Conservation (phyloP, 2,797 vertebrate genomes). For the Hoplostethus atlanticus region DNA sequence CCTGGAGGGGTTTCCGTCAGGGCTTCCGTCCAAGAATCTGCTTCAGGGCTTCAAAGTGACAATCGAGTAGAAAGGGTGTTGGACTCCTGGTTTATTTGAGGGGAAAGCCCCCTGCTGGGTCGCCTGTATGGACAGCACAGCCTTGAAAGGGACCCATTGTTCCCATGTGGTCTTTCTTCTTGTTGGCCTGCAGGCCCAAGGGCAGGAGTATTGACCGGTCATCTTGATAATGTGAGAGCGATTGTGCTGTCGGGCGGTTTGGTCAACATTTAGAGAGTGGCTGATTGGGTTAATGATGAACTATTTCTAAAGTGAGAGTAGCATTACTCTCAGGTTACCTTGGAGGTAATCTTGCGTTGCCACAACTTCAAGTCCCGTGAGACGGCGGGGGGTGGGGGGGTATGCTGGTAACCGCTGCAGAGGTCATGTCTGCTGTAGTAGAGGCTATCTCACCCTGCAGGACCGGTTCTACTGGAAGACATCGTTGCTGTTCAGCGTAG, state of each 20-base stretch:
- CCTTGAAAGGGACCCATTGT: constrained; percentile 30
- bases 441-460: too few relatives aligned
- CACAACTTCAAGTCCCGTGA: constrained; percentile 45
- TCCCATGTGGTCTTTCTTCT: constrained; percentile 18
- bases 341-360: constrained; percentile 56
- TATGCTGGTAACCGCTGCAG: too few relatives aligned
- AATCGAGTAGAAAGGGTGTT: not conserved
- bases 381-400: not conserved
- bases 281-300: constrained; percentile 65
- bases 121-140: constrained; percentile 11
- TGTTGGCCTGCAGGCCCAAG: constrained; percentile 17
- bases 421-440: too few relatives aligned
- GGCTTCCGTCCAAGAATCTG: constrained; percentile 17
- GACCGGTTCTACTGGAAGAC: too few relatives aligned
- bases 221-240: constrained; percentile 13
- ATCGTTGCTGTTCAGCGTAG: too few relatives aligned
- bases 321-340: constrained; percentile 56
- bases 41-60: constrained; percentile 26
- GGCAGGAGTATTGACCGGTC: constrained; percentile 17
- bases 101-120: constrained; percentile 19
- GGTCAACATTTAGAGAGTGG: constrained; percentile 10
- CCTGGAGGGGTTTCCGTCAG: constrained; percentile 3
- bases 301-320: constrained; percentile 29
- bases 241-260: not conserved
- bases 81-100: constrained; percentile 9